A percentile compares a stretch with the other conserved stretches of the same genome.
Conservation (phyloP, 2,888 invertebrate genomes). For the Teleiodes luculella region DNA sequence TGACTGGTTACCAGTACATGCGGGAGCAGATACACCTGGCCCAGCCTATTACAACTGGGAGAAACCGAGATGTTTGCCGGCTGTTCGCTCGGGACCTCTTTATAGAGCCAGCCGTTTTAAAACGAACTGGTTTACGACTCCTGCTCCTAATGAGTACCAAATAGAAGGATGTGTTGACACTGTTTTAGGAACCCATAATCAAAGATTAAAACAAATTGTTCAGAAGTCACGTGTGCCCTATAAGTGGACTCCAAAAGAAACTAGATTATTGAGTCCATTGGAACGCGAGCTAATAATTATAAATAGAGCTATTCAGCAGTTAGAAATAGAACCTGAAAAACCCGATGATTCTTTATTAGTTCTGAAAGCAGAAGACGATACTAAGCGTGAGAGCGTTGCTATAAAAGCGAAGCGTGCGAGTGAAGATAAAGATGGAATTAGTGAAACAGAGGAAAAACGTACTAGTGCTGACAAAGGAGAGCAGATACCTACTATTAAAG, state of each 20-base stretch:
- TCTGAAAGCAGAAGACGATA: neutral
- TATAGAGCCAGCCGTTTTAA: slow-evolving; percentile 46
- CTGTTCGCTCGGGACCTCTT: slow-evolving; percentile 52
- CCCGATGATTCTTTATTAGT: neutral
- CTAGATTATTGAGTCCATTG: slow-evolving; percentile 30
- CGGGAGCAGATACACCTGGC: slow-evolving; percentile 46
- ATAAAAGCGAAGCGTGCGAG: neutral
- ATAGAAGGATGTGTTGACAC: slow-evolving; percentile 49
- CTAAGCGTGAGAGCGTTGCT: neutral
- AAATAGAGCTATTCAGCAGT: neutral
- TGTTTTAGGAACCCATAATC: slow-evolving; percentile 53
- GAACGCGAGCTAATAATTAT: slow-evolving; percentile 26
- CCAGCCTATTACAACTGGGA: slow-evolving; percentile 49
- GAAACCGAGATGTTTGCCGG: slow-evolving; percentile 44
- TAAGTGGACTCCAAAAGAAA: slow-evolving; percentile 36
- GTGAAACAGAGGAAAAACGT: neutral
- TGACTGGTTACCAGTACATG: slow-evolving; percentile 51
- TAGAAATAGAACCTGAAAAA: neutral
- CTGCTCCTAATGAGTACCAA: slow-evolving; percentile 55
- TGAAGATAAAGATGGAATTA: neutral
- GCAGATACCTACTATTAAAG: neutral
- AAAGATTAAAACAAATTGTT: slow-evolving; percentile 47
- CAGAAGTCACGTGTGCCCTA: slow-evolving; percentile 37
- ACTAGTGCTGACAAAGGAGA: neutral
- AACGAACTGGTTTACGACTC: slow-evolving; percentile 25